Evolutionary conservation across 2,113 vertebrate species (phyloP), one percentile per base, ranked within the genome.

Genomic region (Cranoglanis bouderius): DNA sequence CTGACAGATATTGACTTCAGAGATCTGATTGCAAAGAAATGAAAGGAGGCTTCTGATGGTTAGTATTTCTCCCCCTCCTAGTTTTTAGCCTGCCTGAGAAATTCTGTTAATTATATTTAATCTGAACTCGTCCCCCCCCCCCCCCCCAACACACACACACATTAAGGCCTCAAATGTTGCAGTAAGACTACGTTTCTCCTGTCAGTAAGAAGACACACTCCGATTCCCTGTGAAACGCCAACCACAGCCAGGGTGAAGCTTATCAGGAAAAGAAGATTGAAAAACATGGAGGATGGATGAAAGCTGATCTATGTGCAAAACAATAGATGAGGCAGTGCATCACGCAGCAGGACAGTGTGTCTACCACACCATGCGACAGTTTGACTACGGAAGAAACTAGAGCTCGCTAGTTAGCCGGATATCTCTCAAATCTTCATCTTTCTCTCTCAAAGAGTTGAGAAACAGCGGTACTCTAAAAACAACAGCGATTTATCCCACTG

Each of bases 301-400:
- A 83, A 83, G 40, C 55, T 43, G 81, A 82, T 38, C 35, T 6
- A 24, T 24, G 81, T 59, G 35, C 32, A 59, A 14, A 82, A 40
- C 12, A 43, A 43, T 40, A 61, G 55, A 83, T 83, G 35, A 83
- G 55, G 55, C 81, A 29, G 55, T 61, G 81, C 9, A 83, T 83
- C 81, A 61, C 81, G 2, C 81, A 83, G 55, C 81, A 61, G 55
- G 81, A 43, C 81, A 4, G 38, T 0, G 55, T 8, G 81, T 43
- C 81, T 61, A 6, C 35, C 24, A 40, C 38, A 61, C 43, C 55
- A 40, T 38, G 55, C 18, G 21, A 29, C 75, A 49, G 77, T 53
- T 80, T 18, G 74, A 77, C 74, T 32, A 9, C 14, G 29, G 18
- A 24, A 59, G 81, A 59, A 82, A 83, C 43, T 43, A 13, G 9